Evolutionary conservation across 2,888 invertebrate species (phyloP), one percentile per base, ranked within the genome.

Genomic region (Allophyes oxyacanthae): DNA sequence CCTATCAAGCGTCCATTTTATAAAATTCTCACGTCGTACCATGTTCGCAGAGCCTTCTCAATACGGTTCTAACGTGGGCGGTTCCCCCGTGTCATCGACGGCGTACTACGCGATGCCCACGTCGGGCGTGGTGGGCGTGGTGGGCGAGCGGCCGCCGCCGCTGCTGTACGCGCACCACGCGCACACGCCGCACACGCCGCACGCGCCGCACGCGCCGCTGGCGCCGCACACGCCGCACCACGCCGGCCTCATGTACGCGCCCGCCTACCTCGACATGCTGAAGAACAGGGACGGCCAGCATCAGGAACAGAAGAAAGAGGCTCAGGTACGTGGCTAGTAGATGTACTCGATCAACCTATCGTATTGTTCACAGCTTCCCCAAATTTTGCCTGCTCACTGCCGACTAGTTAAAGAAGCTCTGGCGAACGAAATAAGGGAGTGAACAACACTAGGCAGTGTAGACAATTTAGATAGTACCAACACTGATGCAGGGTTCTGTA

Each of bases 51-150:
- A 90, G 34, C 65, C 65, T 1, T 85, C 92, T 0, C 93, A 93
- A 55, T 94, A 94, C 82, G 86, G 83, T 0, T 89, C 91, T 0
- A 86, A 82, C 61, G 88, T 88, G 10, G 85, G 88, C 49, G 85
- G 86, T 0, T 84, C 86, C 1, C 81, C 85, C 0, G 88, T 88
- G 0, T 84, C 88, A 0, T 85, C 90, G 0, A 75, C 78, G 0
- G 85, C 85, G 20, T 94, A 93, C 79, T 93, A 93, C 85, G 83
- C 88, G 14, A 90, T 92, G 91, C 88, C 89, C 0, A 82, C 89
- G 5, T 88, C 90, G 0, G 89, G 89, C 11, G 92, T 90, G n/a
- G 89, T 91, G 41, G 87, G 88, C 32, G 88, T 88, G 56, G 91
- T 90, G 9, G 86, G 85, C 0, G 92, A 93, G 64, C 81, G 92